Conservation (phyloP, 2,888 invertebrate species). For the Trachelus iudaicus region DNA sequence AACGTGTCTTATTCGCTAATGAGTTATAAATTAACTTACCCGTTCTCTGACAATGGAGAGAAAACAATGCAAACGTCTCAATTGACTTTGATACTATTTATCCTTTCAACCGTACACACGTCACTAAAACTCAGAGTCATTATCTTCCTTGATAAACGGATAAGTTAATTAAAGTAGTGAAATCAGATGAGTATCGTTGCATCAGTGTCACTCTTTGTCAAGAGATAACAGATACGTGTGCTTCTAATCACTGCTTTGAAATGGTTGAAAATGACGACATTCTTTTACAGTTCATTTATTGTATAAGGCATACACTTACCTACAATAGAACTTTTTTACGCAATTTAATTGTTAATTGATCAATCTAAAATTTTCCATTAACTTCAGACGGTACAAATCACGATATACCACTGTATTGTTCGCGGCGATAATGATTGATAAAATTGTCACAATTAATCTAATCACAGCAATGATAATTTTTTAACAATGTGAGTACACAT, state of each 20-base stretch:
- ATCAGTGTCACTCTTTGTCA: neutral
- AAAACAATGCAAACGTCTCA: neutral
- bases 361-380: neutral
- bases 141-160: neutral
- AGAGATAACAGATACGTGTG: neutral
- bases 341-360: neutral
- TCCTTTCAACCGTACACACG: neutral
- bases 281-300: neutral
- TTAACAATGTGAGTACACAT: neutral
- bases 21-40: neutral
- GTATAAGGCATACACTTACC: neutral
- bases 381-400: neutral
- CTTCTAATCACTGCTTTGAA: neutral
- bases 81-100: neutral
- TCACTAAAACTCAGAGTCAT: neutral
- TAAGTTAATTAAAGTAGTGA: neutral
- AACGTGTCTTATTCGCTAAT: neutral
- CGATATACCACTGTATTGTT: neutral
- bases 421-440: neutral
- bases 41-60: neutral
- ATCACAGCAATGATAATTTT: neutral
- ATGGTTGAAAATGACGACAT: neutral
- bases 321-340: neutral
- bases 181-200: neutral
- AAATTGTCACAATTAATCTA: neutral